phyloP scores from a whole-genome alignment of 2,888 invertebrate species.

The Electrophaes corylata region DNA sequence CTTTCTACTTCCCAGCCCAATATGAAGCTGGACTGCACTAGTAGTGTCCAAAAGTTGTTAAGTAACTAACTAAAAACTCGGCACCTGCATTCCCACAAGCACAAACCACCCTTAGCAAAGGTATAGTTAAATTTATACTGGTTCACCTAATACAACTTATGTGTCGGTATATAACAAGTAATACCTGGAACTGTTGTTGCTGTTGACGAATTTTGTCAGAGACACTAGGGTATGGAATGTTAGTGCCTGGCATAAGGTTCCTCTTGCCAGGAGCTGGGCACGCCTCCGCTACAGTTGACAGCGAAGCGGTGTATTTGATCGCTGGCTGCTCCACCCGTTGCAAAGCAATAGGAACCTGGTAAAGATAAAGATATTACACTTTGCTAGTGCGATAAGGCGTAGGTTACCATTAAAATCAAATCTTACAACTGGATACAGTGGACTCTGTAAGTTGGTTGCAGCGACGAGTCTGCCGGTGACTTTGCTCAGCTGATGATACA shows the following conservation, averaged over 20 bases:
- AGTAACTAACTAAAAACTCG: too few relatives aligned
- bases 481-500: slow-evolving; percentile 79
- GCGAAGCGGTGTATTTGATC: slow-evolving; percentile 69
- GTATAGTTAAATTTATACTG: too few relatives aligned
- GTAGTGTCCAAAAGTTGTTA: too few relatives aligned
- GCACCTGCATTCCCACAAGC: too few relatives aligned
- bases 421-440: slow-evolving; percentile 78
- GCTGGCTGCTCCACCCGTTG: slow-evolving; percentile 73
- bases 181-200: slow-evolving; percentile 72
- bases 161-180: background rate
- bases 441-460: slow-evolving; percentile 69
- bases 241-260: slow-evolving; percentile 72
- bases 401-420: slow-evolving; percentile 22
- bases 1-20: too few relatives aligned
- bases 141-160: too few relatives aligned
- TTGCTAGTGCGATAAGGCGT: slow-evolving; percentile 5
- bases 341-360: slow-evolving; percentile 72
- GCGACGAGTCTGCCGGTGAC: slow-evolving; percentile 73
- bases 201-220: slow-evolving; percentile 62
- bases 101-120: too few relatives aligned
- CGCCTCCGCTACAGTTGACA: slow-evolving; percentile 72
- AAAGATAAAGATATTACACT: slow-evolving; percentile 30
- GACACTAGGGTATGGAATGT: slow-evolving; percentile 66
- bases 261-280: slow-evolving; percentile 61
- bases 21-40: too few relatives aligned